phyloP scores from a whole-genome alignment of 2,113 vertebrate species.

The Epinephelus fuscoguttatus region DNA sequence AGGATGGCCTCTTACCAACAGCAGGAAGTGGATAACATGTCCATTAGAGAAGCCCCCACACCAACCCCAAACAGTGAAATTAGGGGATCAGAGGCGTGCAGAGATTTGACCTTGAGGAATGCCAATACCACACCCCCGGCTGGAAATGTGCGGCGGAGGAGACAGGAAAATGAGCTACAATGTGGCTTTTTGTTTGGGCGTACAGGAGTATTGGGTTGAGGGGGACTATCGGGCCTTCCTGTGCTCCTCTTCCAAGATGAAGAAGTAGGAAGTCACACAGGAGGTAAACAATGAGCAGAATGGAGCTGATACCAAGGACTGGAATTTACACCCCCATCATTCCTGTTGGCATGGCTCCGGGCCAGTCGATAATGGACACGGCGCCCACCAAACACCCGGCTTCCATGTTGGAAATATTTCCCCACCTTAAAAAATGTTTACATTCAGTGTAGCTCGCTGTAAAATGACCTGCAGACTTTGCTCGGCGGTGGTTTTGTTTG shows the following conservation, averaged over 20 bases:
- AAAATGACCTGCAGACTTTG: conserved; percentile 11
- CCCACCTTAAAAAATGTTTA: conserved; percentile 50
- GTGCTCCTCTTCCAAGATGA: conserved; percentile 83
- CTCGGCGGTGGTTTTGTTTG: conserved; percentile 19
- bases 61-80: conserved; percentile 34
- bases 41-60: conserved; percentile 58
- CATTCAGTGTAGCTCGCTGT: conserved; percentile 22
- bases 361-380: conserved; percentile 78
- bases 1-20: conserved; percentile 33
- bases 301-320: conserved; percentile 73
- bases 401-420: conserved; percentile 51
- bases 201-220: conserved; percentile 75
- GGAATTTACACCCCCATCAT: conserved; percentile 70
- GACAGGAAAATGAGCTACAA: conserved; percentile 85
- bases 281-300: conserved; percentile 84
- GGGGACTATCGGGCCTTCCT: conserved; percentile 82
- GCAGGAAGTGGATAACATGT: conserved; percentile 80
- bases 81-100: conserved; percentile 69
- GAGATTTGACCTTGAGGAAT: conserved; percentile 77
- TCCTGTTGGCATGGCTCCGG: conserved; percentile 78
- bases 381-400: conserved; percentile 49
- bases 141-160: conserved; percentile 61
- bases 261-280: conserved; percentile 86
- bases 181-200: conserved; percentile 85
- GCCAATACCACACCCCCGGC: conserved; percentile 51